Base-by-base conservation (phyloP, 1,140 invertebrate species). In the Probaryconus sp. region DNA sequence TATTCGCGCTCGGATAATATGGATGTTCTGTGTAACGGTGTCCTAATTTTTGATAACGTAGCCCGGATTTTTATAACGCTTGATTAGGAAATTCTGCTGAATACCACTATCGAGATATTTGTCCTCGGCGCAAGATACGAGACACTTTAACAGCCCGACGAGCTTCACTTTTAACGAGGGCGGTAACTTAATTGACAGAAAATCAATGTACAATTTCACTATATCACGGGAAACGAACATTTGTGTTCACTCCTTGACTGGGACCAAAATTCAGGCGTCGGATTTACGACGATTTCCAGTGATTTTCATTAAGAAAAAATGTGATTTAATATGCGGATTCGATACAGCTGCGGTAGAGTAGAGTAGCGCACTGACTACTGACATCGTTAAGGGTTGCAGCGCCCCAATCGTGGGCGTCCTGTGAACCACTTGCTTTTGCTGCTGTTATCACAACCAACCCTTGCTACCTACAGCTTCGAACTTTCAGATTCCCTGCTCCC, bases 341-440 rank as follows among this genome's bases (percentile, higher is more conserved):
- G 38, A 45, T 10, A 10, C 45, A 61, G 67, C 33, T 24, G 53
- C 67, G 67, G 38, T 21, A 20, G 20, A 48, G 38, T 21, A 20
- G 20, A 48, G 48, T 70, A 56, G 56, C 53, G 18, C 55, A 70
- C 67, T 70, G 67, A 70, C 48, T 55, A 37, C 64, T 68, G 40
- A 61, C 48, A 55, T 61, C 56, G 48, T 70, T 60, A n/a, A 55
- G 55, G 56, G 48, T 21, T 33, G 67, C 67, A 61, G 67, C 67
- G 67, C 56, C 56, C 64, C 64, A 51, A 43, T 13, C 20, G 37
- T 24, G 53, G 53, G 30, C 63, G 50, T 48, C 42, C 42, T 11
- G 20, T 13, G 51, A 56, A 67, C 42, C 42, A 48, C 42, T 40
- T 45, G 37, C 26, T 64, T 9, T n/a, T 30, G 33, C 33, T 14